A percentile compares a stretch with the other conserved stretches of the same genome.
Conservation (phyloP, 2,797 vertebrate genomes). For the Leptatherina wallacei region DNA sequence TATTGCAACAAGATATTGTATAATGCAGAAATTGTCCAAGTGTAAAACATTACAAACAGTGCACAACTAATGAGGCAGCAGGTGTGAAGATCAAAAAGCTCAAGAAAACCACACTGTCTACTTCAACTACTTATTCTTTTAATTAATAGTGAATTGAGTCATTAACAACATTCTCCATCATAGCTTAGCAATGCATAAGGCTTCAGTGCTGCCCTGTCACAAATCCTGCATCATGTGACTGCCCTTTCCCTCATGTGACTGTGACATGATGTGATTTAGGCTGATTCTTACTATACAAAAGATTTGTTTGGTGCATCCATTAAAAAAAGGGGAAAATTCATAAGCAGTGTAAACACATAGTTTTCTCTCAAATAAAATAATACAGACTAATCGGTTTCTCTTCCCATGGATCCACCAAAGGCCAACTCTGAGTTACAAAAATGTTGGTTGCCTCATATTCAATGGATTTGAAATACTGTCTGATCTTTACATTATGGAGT, state of each 20-base stretch:
- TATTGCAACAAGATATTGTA: conserved; percentile 27
- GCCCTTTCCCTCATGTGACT: conserved; percentile 6
- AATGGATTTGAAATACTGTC: not conserved
- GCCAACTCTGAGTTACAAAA: no score
- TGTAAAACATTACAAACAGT: not conserved
- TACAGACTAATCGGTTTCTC: no score
- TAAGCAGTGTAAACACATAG: no score
- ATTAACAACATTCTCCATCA: not conserved
- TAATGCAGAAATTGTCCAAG: conserved; percentile 1
- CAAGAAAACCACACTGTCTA: not conserved
- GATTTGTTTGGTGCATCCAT: not conserved
- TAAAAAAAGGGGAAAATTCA: no score
- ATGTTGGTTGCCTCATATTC: no score
- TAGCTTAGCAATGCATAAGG: not conserved
- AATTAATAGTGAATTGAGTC: not conserved
- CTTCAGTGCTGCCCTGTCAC: not conserved
- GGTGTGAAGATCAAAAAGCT: not conserved
- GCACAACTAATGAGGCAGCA: not conserved
- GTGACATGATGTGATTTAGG: not conserved
- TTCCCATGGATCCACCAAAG: no score
- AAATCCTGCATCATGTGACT: not conserved
- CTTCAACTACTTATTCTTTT: not conserved
- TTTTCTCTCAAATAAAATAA: not conserved
- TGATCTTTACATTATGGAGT: conserved; percentile 4
- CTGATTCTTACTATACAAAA: not conserved